These are phyloP conservation scores for Periparus ater DNA, from an alignment of 2,797 vertebrate species.

Conservation along the genomic window DNA sequence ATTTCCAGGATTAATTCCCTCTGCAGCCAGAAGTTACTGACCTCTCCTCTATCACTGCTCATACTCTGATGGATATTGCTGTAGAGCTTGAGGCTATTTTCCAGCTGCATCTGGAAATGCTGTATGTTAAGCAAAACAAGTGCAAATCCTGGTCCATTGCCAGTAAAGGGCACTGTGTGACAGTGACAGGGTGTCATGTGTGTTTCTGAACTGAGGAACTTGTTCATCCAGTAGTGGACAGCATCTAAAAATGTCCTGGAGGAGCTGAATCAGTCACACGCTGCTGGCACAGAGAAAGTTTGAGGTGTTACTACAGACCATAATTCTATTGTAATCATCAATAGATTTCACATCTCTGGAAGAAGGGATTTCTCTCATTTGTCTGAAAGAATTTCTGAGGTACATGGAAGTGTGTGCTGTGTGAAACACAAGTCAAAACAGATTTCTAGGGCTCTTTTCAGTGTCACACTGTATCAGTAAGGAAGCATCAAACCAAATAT, in stretches of 20 bases:
- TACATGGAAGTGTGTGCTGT: background rate
- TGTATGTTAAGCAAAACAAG: background rate
- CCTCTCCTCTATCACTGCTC: background rate
- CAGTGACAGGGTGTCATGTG: background rate
- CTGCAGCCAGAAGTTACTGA: background rate
- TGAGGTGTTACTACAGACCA: background rate
- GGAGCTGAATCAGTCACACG: background rate
- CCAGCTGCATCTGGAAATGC: background rate
- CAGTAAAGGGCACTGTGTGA: background rate
- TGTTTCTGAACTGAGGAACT: background rate
- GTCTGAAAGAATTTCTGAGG: background rate
- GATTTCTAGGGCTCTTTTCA: background rate
- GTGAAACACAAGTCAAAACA: background rate
- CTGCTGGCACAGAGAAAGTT: background rate
- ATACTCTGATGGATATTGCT: background rate
- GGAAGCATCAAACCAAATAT: background rate
- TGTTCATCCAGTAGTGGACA: background rate
- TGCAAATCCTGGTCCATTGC: background rate
- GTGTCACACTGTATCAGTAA: fast-evolving
- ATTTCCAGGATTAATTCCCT: background rate
- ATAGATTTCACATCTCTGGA: background rate
- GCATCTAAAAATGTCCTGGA: background rate
- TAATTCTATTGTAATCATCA: background rate
- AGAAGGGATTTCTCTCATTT: background rate
- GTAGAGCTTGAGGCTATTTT: background rate